Conservation (phyloP, 2,888 invertebrate species). For the Apodemia mormo region DNA sequence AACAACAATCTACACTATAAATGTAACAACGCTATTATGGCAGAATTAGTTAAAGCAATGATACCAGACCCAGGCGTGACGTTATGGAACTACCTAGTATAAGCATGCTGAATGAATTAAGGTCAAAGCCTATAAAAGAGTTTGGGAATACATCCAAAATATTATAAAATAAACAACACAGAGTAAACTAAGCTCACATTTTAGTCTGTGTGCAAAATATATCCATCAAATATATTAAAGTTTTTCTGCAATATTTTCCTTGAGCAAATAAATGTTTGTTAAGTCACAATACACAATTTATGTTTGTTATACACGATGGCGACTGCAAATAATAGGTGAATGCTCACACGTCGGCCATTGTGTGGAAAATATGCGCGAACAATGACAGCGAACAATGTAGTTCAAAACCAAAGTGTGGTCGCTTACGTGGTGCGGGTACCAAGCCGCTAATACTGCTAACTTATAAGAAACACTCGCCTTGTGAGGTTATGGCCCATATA, state of each 20-base stretch:
- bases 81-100: too few relatives aligned
- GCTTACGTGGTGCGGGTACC: neutral
- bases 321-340: slow-evolving; percentile 16
- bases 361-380: slow-evolving; percentile 24
- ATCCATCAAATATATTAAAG: neutral
- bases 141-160: too few relatives aligned
- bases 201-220: neutral
- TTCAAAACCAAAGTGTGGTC: slow-evolving; percentile 17
- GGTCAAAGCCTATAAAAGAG: too few relatives aligned
- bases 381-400: slow-evolving; percentile 23
- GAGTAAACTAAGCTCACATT: too few relatives aligned
- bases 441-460: neutral
- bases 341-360: slow-evolving; percentile 25
- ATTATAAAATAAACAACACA: too few relatives aligned
- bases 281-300: slow-evolving; percentile 18
- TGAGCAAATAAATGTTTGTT: neutral
- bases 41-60: too few relatives aligned
- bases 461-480: neutral
- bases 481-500: neutral
- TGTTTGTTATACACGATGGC: slow-evolving; percentile 16
- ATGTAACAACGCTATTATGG: too few relatives aligned
- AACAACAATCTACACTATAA: too few relatives aligned
- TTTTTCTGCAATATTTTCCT: slow-evolving; percentile 6
- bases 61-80: too few relatives aligned
- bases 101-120: too few relatives aligned